Evolutionary conservation across 2,797 vertebrate species (phyloP).

Genomic region (Poecilia gillii): DNA sequence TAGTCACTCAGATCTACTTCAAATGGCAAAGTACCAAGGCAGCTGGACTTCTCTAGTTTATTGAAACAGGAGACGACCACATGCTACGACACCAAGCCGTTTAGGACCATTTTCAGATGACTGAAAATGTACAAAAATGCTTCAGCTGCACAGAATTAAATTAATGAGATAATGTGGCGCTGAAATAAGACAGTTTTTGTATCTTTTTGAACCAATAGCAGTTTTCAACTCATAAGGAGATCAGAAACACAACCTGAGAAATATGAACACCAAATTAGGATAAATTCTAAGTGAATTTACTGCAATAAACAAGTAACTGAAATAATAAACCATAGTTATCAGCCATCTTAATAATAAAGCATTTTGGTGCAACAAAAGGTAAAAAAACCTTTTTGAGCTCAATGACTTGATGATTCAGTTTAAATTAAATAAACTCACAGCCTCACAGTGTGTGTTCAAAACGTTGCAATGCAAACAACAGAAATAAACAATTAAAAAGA

Average conservation of each 20-base stretch:
- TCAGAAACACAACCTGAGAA: background rate
- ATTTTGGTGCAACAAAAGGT: background rate
- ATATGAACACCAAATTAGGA: background rate
- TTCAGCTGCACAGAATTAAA: background rate
- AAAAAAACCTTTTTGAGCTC: background rate
- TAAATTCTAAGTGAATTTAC: background rate
- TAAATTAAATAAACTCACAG: background rate
- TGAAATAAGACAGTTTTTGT: background rate
- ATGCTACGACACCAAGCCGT: background rate
- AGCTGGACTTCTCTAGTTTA: background rate
- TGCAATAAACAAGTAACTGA: background rate
- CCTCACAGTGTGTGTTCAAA: background rate
- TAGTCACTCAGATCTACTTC: background rate
- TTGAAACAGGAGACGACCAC: background rate
- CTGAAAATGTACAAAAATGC: background rate
- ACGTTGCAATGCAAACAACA: background rate
- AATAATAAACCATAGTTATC: background rate
- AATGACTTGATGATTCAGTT: background rate
- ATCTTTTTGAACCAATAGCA: background rate
- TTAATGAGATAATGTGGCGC: too few relatives aligned
- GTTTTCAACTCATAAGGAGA: background rate
- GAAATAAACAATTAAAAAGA: background rate
- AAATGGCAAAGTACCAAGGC: background rate
- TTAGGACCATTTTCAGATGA: background rate
- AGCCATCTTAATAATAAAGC: background rate